Percentiles rank a stretch among this genome's conserved stretches.
These are phyloP conservation scores for Eupristina koningsbergeri DNA, from an alignment of 1,140 invertebrate species.

Conservation along the genomic window DNA sequence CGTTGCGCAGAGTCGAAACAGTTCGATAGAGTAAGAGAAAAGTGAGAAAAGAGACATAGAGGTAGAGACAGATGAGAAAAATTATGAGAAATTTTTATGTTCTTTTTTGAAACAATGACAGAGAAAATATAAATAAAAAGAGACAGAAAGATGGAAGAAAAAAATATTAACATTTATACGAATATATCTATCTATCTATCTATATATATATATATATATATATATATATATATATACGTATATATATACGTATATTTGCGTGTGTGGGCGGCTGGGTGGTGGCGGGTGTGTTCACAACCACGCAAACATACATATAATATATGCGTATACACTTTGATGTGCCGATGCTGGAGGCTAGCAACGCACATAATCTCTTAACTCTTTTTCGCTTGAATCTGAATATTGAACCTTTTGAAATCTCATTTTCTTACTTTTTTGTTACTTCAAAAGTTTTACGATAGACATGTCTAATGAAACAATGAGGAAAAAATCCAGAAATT, in stretches of 20 bases:
- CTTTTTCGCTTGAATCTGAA: not conserved
- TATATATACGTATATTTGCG: no score
- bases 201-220: no score
- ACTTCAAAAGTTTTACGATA: not conserved
- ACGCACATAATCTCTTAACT: conserved; percentile 36
- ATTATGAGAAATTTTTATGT: not conserved
- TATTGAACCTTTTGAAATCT: not conserved
- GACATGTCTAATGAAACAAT: not conserved
- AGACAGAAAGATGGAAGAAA: not conserved
- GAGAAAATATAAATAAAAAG: not conserved
- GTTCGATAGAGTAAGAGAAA: conserved; percentile 19
- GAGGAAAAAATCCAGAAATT: no score
- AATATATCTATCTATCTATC: no score
- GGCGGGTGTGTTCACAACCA: no score
- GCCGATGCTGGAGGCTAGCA: conserved; percentile 11
- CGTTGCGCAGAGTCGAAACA: conserved; percentile 18
- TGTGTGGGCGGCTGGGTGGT: no score
- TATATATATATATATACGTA: no score
- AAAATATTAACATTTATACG: no score
- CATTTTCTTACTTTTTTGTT: not conserved
- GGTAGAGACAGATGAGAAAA: conserved; percentile 35
- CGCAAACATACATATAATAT: not conserved
- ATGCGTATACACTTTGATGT: not conserved
- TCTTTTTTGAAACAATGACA: not conserved
- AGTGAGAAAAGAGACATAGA: conserved; percentile 31